These are phyloP conservation scores for Bradypus variegatus DNA, from an alignment of 2,797 vertebrate species.

Conservation along the genomic window DNA sequence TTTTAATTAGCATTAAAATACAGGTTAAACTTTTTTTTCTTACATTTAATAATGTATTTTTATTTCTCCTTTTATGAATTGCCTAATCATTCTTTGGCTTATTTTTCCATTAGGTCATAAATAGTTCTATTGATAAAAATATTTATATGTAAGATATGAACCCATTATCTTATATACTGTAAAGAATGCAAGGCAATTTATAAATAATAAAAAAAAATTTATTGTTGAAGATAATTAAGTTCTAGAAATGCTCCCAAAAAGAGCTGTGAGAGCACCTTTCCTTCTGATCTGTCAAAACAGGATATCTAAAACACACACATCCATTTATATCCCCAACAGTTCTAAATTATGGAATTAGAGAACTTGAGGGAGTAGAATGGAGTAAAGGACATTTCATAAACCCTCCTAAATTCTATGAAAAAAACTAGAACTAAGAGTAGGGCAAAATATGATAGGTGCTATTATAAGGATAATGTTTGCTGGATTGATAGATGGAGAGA, in stretches of 20 bases:
- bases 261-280: neutral
- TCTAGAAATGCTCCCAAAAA: neutral
- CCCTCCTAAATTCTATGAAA: neutral
- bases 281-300: neutral
- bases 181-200: slow-evolving; percentile 16
- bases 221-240: neutral
- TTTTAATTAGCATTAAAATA: slow-evolving; percentile 3
- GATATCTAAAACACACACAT: neutral
- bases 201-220: slow-evolving; percentile 13
- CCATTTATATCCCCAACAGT: neutral
- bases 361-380: neutral
- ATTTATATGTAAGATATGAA: neutral
- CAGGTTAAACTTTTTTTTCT: neutral
- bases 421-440: neutral
- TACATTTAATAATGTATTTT: neutral
- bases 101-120: slow-evolving; percentile 32
- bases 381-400: neutral
- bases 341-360: slow-evolving; percentile 24
- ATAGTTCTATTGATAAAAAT: slow-evolving; percentile 6
- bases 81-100: neutral
- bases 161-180: neutral
- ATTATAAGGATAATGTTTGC: neutral
- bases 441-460: neutral
- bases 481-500: neutral
- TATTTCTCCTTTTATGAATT: slow-evolving; percentile 15